A percentile compares a stretch with the other conserved stretches of the same genome.
Evolutionary conservation across 2,113 vertebrate species (phyloP).

Genomic region (Megaleporinus macrocephalus): DNA sequence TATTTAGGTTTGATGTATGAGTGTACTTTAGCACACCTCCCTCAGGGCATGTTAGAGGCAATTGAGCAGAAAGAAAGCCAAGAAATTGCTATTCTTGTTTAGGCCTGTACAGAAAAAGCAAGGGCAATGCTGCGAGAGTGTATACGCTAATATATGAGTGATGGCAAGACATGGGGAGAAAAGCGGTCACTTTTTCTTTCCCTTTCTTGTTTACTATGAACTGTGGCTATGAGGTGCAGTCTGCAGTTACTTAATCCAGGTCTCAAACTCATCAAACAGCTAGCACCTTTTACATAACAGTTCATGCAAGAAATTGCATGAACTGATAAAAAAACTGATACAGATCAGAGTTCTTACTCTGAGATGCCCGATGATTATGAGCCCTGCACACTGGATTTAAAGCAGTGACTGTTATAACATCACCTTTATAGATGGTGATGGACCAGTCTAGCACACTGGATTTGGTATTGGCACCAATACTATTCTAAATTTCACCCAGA

Average conservation of each 20-base stretch:
- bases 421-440: not conserved
- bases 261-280: not conserved
- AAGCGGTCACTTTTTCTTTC: not conserved
- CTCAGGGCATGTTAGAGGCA: constrained; percentile 52
- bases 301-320: not conserved
- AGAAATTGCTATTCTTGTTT: constrained; percentile 41
- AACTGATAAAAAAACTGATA: not conserved
- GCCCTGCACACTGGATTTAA: not conserved
- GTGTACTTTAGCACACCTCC: constrained; percentile 31
- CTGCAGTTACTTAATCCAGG: not conserved
- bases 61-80: constrained; percentile 40
- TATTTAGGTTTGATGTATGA: constrained; percentile 46
- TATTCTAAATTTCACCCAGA: not conserved
- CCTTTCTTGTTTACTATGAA: not conserved
- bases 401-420: not conserved
- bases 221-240: not conserved
- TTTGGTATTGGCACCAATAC: not conserved
- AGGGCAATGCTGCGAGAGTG: not conserved
- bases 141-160: not conserved
- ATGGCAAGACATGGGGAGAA: not conserved
- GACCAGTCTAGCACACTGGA: not conserved
- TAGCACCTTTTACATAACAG: not conserved
- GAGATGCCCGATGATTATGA: not conserved
- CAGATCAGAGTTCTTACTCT: not conserved
- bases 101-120: not conserved